Base-by-base conservation (phyloP, 2,888 invertebrate species). In the Leptopilina drosophilae region DNA sequence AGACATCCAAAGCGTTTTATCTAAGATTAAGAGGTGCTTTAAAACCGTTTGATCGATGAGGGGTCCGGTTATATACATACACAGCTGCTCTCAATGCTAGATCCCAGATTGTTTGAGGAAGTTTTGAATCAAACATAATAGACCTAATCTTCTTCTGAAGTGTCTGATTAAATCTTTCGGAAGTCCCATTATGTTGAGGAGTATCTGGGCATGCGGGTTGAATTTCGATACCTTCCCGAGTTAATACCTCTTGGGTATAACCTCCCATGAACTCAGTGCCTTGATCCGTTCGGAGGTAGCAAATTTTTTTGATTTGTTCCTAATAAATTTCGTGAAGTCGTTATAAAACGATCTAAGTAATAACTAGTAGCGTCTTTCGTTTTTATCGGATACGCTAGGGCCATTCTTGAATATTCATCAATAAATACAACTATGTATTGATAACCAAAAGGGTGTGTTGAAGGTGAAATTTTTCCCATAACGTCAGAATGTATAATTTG, bases 371-470 rank as follows among this genome's bases (percentile, higher is more conserved):
- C 84, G 46, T 69, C 78, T 64, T 85, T 84, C 33, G 62, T 14
- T 78, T 82, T 83, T 77, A 87, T 82, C 0, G 82, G 53, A 79
- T 85, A 87, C 14, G 82, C 79, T 77, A 80, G 81, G 12, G 85
- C 83, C 64, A 82, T 77, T 53, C 84, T 79, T n/a, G 85, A 85
- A 79, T 78, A 85, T 78, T 86, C 85, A 65, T 86, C 83, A 9
- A 83, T 67, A 79, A 84, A 81, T 14, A 82, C 82, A 14, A 75
- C 46, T 62, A 87, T 86, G 53, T 80, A 85, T 82, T 64, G 81
- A 62, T 81, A 78, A 20, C 77, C 80, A 42, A 77, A 77, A n/a
- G 86, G 85, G 77, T 79, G 79, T 12, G 85, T 80, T 46, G 69
- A 40, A 46, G 80, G 83, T 49, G 69, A 80, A 7, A 85, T 83